Evolutionary conservation across 2,888 invertebrate species (phyloP).

Genomic region (Julus scanicus): DNA sequence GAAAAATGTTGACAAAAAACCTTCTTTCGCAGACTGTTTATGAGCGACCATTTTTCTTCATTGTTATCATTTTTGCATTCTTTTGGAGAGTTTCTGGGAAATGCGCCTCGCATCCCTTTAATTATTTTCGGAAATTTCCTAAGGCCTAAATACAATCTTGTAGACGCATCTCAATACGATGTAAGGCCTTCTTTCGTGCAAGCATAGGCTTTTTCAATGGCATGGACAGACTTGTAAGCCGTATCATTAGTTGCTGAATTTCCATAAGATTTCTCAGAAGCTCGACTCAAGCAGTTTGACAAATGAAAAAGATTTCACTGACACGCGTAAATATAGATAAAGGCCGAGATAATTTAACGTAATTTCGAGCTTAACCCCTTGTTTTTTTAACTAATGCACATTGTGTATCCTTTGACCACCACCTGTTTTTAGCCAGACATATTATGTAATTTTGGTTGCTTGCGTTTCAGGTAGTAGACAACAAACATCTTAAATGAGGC

Average conservation of each 20-base stretch:
- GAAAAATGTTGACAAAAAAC: background rate
- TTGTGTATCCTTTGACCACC: constrained; percentile 27
- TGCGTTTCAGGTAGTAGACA: background rate
- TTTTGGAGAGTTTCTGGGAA: constrained; percentile 8
- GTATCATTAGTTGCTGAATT: constrained; percentile 15
- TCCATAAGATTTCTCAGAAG: constrained; percentile 20
- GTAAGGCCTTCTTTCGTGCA: background rate
- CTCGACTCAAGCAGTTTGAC: background rate
- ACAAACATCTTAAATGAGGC: constrained; percentile 3
- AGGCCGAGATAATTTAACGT: constrained; percentile 21
- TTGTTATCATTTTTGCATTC: constrained; percentile 38
- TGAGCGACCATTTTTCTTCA: constrained; percentile 42
- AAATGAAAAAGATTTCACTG: constrained; percentile 39
- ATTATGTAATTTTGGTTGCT: background rate
- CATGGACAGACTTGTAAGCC: background rate
- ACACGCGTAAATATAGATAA: constrained; percentile 38
- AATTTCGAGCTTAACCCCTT: constrained; percentile 29
- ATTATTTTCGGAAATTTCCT: constrained; percentile 42
- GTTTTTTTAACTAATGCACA: background rate
- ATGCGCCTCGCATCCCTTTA: constrained; percentile 23
- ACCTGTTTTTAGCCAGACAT: constrained; percentile 27
- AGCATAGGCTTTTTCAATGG: background rate
- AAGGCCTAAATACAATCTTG: constrained; percentile 4
- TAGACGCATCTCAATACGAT: background rate
- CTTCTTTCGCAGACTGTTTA: constrained; percentile 26